phyloP scores from a whole-genome alignment of 2,113 vertebrate genomes.

The Steatornis caripensis region DNA sequence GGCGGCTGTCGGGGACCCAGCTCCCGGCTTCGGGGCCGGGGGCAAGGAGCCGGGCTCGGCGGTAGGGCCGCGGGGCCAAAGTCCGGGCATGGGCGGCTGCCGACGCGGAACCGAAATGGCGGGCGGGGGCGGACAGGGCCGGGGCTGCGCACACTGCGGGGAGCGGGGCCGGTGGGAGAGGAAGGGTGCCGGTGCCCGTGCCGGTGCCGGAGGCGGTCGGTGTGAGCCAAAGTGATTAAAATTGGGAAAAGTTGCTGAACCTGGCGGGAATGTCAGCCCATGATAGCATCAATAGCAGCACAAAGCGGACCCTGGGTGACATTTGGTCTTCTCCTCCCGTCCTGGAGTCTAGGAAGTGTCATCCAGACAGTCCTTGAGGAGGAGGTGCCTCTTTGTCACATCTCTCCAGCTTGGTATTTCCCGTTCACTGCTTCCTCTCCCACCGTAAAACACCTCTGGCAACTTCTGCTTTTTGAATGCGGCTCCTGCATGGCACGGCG shows the following conservation, averaged over 20 bases:
- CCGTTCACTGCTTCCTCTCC: background rate
- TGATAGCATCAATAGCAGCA: accelerated
- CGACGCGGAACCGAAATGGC: accelerated
- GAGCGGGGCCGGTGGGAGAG: no score
- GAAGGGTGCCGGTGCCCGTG: no score
- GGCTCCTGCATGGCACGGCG: no score
- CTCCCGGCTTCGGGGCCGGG: background rate
- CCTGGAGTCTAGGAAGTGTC: background rate
- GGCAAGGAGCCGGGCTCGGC: background rate
- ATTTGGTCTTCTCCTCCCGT: background rate
- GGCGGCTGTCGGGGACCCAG: accelerated
- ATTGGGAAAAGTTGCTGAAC: background rate
- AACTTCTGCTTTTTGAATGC: no score
- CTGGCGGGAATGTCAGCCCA: background rate
- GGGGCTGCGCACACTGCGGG: background rate
- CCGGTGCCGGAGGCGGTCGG: no score
- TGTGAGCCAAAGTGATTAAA: background rate
- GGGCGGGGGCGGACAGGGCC: background rate
- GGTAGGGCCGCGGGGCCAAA: background rate
- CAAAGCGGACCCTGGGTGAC: background rate
- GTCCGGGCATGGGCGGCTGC: background rate
- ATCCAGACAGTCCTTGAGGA: background rate
- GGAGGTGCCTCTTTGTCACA: background rate
- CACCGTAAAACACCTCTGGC: background rate
- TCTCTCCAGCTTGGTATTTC: background rate